A percentile compares a stretch with the other conserved stretches of the same genome.
phyloP scores from a whole-genome alignment of 2,888 invertebrate species.

The Papilio elwesi region DNA sequence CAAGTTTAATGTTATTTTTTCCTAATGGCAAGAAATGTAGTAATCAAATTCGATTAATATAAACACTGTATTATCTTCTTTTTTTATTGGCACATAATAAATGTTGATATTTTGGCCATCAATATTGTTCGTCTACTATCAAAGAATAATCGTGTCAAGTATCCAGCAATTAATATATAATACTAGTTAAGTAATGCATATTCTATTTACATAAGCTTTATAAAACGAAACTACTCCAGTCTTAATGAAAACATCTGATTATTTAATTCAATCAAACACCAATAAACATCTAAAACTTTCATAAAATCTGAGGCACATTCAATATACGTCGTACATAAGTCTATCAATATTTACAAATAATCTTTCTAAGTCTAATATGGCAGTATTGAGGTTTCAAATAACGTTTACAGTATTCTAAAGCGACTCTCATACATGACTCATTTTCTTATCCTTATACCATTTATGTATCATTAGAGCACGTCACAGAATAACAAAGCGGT shows the following conservation, averaged over 20 bases:
- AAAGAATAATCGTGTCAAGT: background rate
- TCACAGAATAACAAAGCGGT: background rate
- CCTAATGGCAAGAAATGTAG: slow-evolving; percentile 26
- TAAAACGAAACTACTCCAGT: slow-evolving; percentile 58
- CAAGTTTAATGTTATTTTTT: slow-evolving; percentile 5
- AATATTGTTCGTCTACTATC: background rate
- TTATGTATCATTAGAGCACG: background rate
- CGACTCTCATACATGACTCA: slow-evolving; percentile 49
- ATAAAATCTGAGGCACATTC: slow-evolving; percentile 82
- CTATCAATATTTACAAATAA: slow-evolving; percentile 68
- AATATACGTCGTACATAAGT: slow-evolving; percentile 73
- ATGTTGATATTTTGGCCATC: slow-evolving; percentile 17
- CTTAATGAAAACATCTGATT: slow-evolving; percentile 57
- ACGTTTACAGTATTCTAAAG: slow-evolving; percentile 52
- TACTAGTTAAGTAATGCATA: slow-evolving; percentile 31
- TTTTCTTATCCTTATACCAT: slow-evolving; percentile 25
- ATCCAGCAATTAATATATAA: slow-evolving; percentile 1
- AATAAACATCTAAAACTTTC: slow-evolving; percentile 71
- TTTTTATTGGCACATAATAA: slow-evolving; percentile 28
- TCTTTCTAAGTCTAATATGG: slow-evolving; percentile 74
- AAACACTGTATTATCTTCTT: background rate
- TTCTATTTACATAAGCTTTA: slow-evolving; percentile 42
- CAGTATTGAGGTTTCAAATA: slow-evolving; percentile 77
- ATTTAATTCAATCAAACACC: slow-evolving; percentile 58
- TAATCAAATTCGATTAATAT: slow-evolving; percentile 3